A percentile compares a stretch with the other conserved stretches of the same genome.
Conservation (phyloP, 2,797 vertebrate genomes). For the Tarsius wallacei region DNA sequence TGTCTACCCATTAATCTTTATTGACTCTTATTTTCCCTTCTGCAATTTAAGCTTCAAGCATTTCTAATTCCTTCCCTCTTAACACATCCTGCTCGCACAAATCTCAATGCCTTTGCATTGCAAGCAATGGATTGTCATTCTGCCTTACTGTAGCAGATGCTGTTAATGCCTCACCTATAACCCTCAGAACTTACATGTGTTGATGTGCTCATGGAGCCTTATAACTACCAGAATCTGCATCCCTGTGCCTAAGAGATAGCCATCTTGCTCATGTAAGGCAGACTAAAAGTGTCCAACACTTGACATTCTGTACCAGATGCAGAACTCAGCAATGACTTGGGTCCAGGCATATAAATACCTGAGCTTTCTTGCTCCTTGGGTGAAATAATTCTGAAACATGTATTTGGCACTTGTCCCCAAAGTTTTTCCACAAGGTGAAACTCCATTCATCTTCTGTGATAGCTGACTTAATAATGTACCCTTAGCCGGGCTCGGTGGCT, state of each 20-base stretch:
- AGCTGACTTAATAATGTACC: background rate
- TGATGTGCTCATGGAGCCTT: too few species aligned
- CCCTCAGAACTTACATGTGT: background rate
- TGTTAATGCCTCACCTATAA: background rate
- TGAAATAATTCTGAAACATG: too few species aligned
- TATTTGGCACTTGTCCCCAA: background rate
- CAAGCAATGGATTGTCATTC: background rate
- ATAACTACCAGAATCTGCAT: background rate
- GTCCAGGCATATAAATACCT: background rate
- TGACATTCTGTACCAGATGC: background rate
- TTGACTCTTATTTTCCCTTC: too few species aligned
- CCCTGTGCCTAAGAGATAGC: background rate
- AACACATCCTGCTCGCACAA: rapidly evolving
- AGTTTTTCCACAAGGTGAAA: background rate
- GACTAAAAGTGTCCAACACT: background rate
- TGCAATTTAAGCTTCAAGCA: background rate
- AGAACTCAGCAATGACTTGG: background rate
- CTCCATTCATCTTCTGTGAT: background rate
- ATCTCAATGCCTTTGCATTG: background rate
- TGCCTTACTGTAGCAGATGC: background rate
- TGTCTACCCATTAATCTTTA: background rate
- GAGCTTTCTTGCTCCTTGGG: too few species aligned
- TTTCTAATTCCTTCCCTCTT: background rate
- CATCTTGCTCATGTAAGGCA: background rate
- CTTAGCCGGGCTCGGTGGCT: too few species aligned